Base-by-base conservation (phyloP, 2,888 invertebrate genomes). In the Oligia latruncula region DNA sequence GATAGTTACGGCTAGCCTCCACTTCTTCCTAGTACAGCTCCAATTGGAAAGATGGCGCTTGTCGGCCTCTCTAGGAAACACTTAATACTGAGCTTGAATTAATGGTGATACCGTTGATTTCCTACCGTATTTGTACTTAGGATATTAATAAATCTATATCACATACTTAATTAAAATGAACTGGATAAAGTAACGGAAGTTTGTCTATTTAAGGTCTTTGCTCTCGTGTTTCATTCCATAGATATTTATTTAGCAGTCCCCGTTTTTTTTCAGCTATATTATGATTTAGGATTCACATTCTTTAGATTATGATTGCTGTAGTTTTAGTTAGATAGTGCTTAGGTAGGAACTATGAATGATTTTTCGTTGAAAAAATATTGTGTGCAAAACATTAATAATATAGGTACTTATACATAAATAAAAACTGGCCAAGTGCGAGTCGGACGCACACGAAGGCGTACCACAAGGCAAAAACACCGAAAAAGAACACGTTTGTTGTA, bases 121-220 rank as follows among this genome's bases (percentile, higher is more conserved):
- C 67, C 67, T 83, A 72, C 84, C 87, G 52, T 83, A 84, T 87
- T 72, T 87, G 74, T 65, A 65, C 79, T 65, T 62, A 74, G 64
- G 55, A 78, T 83, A 84, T 87, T 71, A 84, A 87, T 85, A 84
- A 83, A 86, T 74, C 71, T 73, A 68, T 84, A 83, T 83, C 83
- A 71, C 52, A 78, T 62, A 78, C 40, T 71, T 83, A 78, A 84
- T 84, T 84, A 87, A 78, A 78, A 71, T 58, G 46, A 68, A 87
- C 87, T 83, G 71, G 78, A 71, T 87, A 52, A n/a, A 40, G 40
- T 78, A 84, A 74, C 78, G 66, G 83, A n/a, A 64, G 40, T 81
- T 73, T 46, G 5, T 70, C 82, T 52, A 46, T 85, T 55, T 81
- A 73, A 55, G 81, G 81, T 9, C 40, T 60, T 40, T 49, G 58